phyloP scores from a whole-genome alignment of 1,140 invertebrate genomes.

The Melanaphis sacchari region DNA sequence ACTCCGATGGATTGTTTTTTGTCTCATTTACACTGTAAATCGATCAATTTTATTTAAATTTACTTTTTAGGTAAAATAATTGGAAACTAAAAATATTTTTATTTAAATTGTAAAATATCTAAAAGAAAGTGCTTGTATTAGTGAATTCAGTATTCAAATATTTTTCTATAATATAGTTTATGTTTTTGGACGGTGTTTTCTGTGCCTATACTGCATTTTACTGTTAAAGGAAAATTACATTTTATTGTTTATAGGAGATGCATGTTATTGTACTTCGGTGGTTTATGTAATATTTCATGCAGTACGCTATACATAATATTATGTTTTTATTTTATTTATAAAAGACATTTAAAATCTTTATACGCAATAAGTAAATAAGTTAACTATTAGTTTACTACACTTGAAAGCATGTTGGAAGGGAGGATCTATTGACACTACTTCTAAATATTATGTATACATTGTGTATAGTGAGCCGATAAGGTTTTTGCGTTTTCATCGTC shows the following conservation, averaged over 20 bases:
- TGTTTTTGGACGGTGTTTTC: neutral
- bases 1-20: neutral
- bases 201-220: neutral
- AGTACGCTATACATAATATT: neutral
- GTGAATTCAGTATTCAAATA: neutral
- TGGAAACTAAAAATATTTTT: neutral
- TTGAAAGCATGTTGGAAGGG: no score
- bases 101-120: neutral
- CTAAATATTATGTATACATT: neutral
- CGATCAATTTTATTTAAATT: neutral
- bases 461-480: neutral
- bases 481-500: neutral
- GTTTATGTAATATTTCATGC: neutral
- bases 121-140: neutral
- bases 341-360: no score
- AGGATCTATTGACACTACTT: no score
- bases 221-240: neutral
- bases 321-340: neutral
- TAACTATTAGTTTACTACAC: no score
- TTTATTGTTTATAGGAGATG: neutral
- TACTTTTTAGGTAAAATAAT: no score
- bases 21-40: neutral
- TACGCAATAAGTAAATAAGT: no score
- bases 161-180: neutral
- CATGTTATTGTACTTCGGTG: neutral